A percentile compares a stretch with the other conserved stretches of the same genome.
Evolutionary conservation across 2,113 vertebrate species (phyloP).

Genomic region (Albula goreensis): DNA sequence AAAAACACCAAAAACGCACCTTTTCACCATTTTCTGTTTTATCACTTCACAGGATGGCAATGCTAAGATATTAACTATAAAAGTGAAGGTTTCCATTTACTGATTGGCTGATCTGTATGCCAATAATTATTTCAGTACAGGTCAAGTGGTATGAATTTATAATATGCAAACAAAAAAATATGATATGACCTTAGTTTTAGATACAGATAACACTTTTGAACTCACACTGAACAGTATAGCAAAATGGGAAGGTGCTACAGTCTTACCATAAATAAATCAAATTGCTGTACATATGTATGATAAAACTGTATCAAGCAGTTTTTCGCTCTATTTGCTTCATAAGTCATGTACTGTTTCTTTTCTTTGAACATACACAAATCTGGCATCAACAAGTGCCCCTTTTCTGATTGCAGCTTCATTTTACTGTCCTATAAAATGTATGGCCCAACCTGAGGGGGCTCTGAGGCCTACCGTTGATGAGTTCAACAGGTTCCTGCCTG

Average conservation of each 20-base stretch:
- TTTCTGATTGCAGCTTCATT: slow-evolving; percentile 16
- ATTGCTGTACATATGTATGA: neutral
- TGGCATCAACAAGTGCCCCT: neutral
- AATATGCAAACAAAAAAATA: neutral
- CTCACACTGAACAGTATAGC: too few species aligned
- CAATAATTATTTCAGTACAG: neutral
- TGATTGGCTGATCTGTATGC: neutral
- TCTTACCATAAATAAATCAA: neutral
- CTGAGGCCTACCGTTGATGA: slow-evolving; percentile 67
- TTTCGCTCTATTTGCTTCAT: neutral
- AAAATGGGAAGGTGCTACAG: neutral
- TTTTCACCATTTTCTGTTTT: too few species aligned
- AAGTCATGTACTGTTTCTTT: neutral
- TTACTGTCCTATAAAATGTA: slow-evolving; percentile 47
- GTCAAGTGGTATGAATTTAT: neutral
- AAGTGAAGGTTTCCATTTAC: neutral
- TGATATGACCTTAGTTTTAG: neutral
- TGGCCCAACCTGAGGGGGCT: slow-evolving; percentile 34
- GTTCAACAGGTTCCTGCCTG: slow-evolving; percentile 78
- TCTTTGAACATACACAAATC: neutral
- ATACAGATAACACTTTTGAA: too few species aligned
- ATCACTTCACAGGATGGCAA: neutral
- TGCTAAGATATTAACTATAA: too few species aligned
- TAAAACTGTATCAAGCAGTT: neutral
- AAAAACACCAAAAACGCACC: too few species aligned